Evolutionary conservation across 1,140 invertebrate genomes (phyloP).

Genomic region (Hyposmocoma kahamanoa): DNA sequence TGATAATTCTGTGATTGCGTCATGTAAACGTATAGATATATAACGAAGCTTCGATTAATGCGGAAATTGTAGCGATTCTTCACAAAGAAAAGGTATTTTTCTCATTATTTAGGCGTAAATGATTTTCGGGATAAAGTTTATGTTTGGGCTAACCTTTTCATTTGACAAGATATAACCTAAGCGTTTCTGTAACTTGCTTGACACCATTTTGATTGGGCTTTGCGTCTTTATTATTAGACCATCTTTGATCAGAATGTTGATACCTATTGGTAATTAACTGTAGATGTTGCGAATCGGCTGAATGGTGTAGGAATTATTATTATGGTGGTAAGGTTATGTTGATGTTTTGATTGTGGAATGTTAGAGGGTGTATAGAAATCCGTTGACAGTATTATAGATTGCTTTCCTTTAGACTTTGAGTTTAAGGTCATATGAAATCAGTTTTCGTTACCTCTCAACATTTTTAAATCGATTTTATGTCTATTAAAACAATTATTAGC

Average conservation of each 20-base stretch:
- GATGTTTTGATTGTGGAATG: constrained; percentile 57
- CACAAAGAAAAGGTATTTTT: background rate
- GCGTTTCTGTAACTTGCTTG: constrained; percentile 28
- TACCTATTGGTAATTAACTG: background rate
- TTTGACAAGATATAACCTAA: constrained; percentile 65
- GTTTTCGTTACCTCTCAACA: background rate
- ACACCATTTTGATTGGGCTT: constrained; percentile 64
- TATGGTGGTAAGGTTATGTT: constrained; percentile 62
- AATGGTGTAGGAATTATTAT: background rate
- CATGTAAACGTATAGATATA: constrained; percentile 61
- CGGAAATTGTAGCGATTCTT: constrained; percentile 15
- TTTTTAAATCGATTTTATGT: background rate
- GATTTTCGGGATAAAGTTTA: constrained; percentile 7
- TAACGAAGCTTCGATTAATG: constrained; percentile 23
- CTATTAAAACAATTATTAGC: background rate
- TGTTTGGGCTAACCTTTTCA: constrained; percentile 44
- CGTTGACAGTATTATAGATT: constrained; percentile 25
- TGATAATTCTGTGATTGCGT: constrained; percentile 68
- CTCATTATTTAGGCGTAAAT: background rate
- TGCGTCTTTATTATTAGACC: constrained; percentile 20
- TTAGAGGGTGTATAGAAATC: constrained; percentile 30
- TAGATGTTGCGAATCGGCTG: background rate
- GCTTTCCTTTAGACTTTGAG: background rate
- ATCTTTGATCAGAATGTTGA: background rate
- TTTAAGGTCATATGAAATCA: background rate